phyloP scores from a whole-genome alignment of 1,140 invertebrate species.

The Danaus plexippus region DNA sequence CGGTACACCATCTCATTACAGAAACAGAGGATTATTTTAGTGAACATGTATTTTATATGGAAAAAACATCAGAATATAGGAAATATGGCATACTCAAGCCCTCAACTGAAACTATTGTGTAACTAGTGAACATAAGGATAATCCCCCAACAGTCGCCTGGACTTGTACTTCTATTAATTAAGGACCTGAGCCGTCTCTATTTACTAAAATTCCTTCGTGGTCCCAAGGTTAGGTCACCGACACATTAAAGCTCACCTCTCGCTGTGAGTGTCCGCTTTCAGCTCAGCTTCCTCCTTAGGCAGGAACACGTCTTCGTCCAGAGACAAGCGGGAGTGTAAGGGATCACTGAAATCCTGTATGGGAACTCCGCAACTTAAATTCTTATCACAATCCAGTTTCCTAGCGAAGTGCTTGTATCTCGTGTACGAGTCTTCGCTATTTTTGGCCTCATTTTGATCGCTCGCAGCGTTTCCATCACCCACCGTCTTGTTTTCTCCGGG shows the following conservation, averaged over 20 bases:
- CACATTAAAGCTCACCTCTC: slow-evolving; percentile 44
- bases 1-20: slow-evolving; percentile 52
- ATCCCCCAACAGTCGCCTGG: too few relatives aligned
- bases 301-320: slow-evolving; percentile 72
- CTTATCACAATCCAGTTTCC: slow-evolving; percentile 57
- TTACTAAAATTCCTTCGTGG: too few relatives aligned
- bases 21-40: too few relatives aligned
- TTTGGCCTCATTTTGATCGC: slow-evolving; percentile 7
- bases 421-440: slow-evolving; percentile 33
- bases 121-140: too few relatives aligned
- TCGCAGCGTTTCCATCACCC: neutral
- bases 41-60: too few relatives aligned
- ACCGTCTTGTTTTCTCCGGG: slow-evolving; percentile 13
- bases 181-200: too few relatives aligned
- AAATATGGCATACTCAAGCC: too few relatives aligned
- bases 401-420: slow-evolving; percentile 28
- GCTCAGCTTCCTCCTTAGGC: slow-evolving; percentile 44
- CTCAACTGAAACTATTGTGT: too few relatives aligned
- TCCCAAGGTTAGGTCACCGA: too few relatives aligned
- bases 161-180: too few relatives aligned
- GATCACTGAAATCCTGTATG: slow-evolving; percentile 81
- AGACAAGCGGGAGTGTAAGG: slow-evolving; percentile 78
- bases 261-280: slow-evolving; percentile 52
- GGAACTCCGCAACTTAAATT: slow-evolving; percentile 64
- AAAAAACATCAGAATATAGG: too few relatives aligned